Percentiles rank a stretch among this genome's conserved stretches.
phyloP scores from a whole-genome alignment of 35 echinoderm and acorn worm species.

The Ophioderma brevispina region DNA sequence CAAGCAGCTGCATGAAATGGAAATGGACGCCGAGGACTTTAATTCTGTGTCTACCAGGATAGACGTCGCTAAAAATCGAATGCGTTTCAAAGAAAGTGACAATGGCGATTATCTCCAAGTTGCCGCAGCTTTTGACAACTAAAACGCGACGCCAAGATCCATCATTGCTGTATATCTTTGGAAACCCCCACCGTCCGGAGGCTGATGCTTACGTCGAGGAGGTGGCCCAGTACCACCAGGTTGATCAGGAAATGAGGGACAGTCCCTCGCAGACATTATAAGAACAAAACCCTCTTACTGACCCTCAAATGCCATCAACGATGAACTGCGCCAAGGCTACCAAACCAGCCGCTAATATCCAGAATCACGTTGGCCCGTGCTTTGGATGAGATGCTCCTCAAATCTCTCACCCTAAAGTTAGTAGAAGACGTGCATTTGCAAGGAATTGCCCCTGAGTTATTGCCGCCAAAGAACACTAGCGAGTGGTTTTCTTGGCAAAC shows the following conservation, averaged over 20 bases:
- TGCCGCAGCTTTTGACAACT: background rate
- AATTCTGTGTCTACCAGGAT: background rate
- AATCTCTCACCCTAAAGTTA: background rate
- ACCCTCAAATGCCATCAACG: no score
- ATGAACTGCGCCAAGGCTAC: no score
- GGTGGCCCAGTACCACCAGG: background rate
- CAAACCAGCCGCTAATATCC: no score
- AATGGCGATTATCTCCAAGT: background rate
- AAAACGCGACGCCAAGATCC: background rate
- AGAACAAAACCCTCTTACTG: no score
- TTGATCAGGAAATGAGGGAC: background rate
- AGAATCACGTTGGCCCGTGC: no score
- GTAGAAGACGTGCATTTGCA: background rate
- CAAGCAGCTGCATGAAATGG: no score
- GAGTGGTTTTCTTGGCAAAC: background rate
- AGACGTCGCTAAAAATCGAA: background rate
- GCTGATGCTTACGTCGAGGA: no score
- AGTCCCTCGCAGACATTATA: no score
- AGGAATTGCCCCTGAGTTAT: background rate
- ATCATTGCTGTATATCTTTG: background rate
- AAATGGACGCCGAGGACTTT: background rate
- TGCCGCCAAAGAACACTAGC: background rate
- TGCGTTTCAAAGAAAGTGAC: background rate
- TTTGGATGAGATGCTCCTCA: background rate
- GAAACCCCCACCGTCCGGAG: no score